Percentiles rank a stretch among this genome's conserved stretches.
Conservation (phyloP, 2,797 vertebrate genomes). For the Chelonia mydas region DNA sequence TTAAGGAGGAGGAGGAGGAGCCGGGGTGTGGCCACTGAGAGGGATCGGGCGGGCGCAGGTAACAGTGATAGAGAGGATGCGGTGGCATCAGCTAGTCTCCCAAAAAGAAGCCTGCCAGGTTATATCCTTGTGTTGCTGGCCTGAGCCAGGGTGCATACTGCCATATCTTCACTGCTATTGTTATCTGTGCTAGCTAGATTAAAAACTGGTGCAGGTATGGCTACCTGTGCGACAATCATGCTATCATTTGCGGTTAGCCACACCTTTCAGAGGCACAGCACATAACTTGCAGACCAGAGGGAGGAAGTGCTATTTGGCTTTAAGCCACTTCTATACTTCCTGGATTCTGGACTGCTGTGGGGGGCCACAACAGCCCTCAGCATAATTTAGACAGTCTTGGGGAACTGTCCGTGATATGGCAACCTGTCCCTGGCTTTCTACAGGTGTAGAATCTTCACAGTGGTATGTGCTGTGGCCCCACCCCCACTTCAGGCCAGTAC, state of each 20-base stretch:
- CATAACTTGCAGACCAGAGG: background rate
- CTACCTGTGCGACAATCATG: background rate
- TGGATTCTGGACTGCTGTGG: background rate
- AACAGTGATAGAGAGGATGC: background rate
- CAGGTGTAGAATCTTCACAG: background rate
- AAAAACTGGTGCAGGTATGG: background rate
- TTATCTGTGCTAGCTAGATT: background rate
- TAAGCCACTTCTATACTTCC: background rate
- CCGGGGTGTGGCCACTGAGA: too few species aligned
- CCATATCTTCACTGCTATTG: background rate
- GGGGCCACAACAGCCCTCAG: background rate
- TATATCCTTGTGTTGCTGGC: background rate
- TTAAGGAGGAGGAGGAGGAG: too few species aligned
- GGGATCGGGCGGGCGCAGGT: background rate
- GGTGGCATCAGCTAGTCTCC: background rate
- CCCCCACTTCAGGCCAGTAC: background rate
- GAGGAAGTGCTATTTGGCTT: background rate
- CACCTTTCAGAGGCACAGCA: background rate
- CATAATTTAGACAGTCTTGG: background rate
- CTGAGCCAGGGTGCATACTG: background rate
- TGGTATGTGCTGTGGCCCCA: background rate
- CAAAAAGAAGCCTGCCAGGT: background rate
- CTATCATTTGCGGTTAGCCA: background rate
- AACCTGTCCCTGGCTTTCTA: background rate
- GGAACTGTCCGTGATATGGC: background rate